Conservation (phyloP, 2,797 vertebrate genomes). For the Poecilia wingei region DNA sequence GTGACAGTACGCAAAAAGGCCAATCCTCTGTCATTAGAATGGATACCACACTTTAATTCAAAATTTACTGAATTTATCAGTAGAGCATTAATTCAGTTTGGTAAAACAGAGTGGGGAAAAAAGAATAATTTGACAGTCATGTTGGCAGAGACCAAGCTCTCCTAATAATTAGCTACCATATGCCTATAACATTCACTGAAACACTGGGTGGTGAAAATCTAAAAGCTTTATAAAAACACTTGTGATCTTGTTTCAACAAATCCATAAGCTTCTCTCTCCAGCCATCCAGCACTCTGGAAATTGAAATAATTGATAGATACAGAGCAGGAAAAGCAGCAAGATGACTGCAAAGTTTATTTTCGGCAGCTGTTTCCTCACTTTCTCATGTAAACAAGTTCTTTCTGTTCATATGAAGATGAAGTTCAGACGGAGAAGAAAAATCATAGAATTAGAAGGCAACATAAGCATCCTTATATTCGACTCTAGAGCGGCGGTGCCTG, state of each 20-base stretch:
- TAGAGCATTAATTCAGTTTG: background rate
- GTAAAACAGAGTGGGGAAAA: background rate
- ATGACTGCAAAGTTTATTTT: background rate
- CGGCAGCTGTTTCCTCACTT: background rate
- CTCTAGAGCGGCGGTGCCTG: no score
- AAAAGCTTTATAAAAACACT: background rate
- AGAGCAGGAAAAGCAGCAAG: background rate
- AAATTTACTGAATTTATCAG: background rate
- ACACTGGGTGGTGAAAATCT: constrained; percentile 3
- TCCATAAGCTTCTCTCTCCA: background rate
- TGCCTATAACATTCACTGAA: constrained; percentile 1
- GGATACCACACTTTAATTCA: constrained; percentile 1
- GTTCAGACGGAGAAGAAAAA: background rate
- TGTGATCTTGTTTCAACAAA: background rate
- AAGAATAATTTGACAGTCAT: background rate
- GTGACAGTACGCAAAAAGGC: background rate
- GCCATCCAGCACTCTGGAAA: background rate
- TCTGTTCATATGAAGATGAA: background rate
- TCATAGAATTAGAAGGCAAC: background rate
- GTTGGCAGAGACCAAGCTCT: background rate
- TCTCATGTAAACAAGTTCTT: background rate
- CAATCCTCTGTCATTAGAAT: background rate
- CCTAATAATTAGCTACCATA: background rate
- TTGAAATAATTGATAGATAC: background rate
- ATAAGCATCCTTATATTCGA: background rate